Evolutionary conservation across 2,113 vertebrate species (phyloP), one percentile per base, ranked within the genome.

Genomic region (Hiodon tergisus): DNA sequence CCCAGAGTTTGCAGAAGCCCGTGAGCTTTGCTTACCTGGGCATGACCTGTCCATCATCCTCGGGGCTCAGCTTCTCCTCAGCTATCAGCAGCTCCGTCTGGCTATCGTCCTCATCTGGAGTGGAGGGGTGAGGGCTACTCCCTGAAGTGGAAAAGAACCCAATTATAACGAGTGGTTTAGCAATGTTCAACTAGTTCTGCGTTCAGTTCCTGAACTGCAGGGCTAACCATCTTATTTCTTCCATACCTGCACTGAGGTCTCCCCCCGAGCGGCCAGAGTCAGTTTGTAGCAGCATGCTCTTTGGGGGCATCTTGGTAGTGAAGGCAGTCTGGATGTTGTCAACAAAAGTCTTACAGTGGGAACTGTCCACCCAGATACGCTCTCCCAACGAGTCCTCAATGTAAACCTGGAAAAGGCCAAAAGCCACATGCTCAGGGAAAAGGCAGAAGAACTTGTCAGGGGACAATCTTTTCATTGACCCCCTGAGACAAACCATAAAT

Each of bases 271-370:
- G 93, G 0, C 92, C 93, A 0, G 85, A 89, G 71, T 99, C 97
- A 2, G 94, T 92, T 81, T 97, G 97, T 58, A 98, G 83, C 17
- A 98, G 85, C 91, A 98, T 95, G 67, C 92, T 98, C 84, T 96
- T 98, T 0, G 97, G 97, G 13, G 97, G 96, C 94, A 96, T 95
- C 87, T 91, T 97, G 7, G 97, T 99, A 73, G 92, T 91, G 80
- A 98, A 98, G 1, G 97, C 97, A 0, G 97, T 98, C 83, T 99
- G 97, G 82, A 99, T 93, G 82, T 98, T 99, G 78, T 99, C 97
- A 74, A 99, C 96, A 78, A 99, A 99, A 0, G 89, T 93, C 85
- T 97, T 98, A 85, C 97, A 99, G 85, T 99, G 97, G 9, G 91
- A 94, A 80, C 97, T 98, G 88, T 99, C 97, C 77, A 99, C 97